Percentiles rank a stretch among this genome's conserved stretches.
phyloP scores from a whole-genome alignment of 2,113 vertebrate genomes.

The Zapornia atra region DNA sequence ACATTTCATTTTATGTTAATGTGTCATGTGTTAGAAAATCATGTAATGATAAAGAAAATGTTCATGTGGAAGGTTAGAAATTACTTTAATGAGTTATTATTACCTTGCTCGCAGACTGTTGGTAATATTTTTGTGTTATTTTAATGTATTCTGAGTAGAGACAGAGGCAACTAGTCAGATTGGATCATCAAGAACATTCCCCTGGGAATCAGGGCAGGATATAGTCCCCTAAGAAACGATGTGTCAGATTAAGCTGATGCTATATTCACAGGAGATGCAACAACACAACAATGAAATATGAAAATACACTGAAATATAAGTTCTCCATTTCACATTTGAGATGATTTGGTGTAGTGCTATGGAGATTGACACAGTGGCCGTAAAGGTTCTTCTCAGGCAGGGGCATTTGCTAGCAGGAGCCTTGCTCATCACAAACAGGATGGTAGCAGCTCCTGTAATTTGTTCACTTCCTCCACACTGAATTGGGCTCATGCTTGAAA shows the following conservation, averaged over 20 bases:
- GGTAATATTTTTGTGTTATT: slow-evolving; percentile 61
- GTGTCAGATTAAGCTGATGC: slow-evolving; percentile 24
- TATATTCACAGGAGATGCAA: neutral
- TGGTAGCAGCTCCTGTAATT: neutral
- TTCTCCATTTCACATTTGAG: neutral
- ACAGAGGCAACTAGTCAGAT: slow-evolving; percentile 56
- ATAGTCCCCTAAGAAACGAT: slow-evolving; percentile 36
- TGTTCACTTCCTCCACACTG: neutral
- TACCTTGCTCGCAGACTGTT: slow-evolving; percentile 47
- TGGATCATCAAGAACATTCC: slow-evolving; percentile 60
- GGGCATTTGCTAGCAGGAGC: neutral
- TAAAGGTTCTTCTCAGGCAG: neutral
- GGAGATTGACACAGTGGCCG: neutral
- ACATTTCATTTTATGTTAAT: slow-evolving; percentile 60
- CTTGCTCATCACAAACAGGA: neutral
- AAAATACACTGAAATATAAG: neutral
- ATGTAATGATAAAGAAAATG: slow-evolving; percentile 58
- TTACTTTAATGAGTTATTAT: slow-evolving; percentile 66
- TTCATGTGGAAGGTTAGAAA: slow-evolving; percentile 56
- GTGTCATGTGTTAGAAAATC: slow-evolving; percentile 60
- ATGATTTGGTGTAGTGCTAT: neutral
- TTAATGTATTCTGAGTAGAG: slow-evolving; percentile 64
- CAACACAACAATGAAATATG: neutral
- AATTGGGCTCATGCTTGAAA: neutral
- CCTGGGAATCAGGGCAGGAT: slow-evolving; percentile 45